A percentile compares a stretch with the other conserved stretches of the same genome.
phyloP scores from a whole-genome alignment of 92 coral and sea anemone species.

The Parazoanthus atlanticus region DNA sequence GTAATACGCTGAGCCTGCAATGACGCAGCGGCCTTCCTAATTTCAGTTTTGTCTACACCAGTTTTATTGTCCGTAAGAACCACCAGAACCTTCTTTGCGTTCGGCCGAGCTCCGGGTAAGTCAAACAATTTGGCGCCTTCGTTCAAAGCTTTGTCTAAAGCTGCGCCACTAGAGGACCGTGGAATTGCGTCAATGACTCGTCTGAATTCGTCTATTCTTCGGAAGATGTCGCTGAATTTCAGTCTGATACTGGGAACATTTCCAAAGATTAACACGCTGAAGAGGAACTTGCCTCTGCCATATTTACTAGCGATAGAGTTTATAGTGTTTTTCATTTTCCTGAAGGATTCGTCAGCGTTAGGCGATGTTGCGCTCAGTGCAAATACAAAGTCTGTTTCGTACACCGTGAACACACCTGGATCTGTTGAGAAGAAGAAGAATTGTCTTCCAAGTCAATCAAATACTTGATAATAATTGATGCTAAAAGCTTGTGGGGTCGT shows the following conservation, averaged over 20 bases:
- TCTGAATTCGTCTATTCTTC: conserved; percentile 5
- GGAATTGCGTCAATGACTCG: conserved; percentile 17
- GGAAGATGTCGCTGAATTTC: conserved; percentile 45
- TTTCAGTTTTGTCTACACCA: not conserved
- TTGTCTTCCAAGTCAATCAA: not conserved
- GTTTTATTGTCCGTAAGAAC: conserved; percentile 25
- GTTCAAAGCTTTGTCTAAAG: conserved; percentile 36
- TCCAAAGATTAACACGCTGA: conserved; percentile 77
- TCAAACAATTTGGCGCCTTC: conserved; percentile 53
- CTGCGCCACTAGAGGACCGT: conserved; percentile 16
- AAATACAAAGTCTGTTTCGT: conserved; percentile 69
- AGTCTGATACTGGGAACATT: conserved; percentile 59
- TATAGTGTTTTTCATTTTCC: conserved; percentile 68
- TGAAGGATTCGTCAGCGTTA: conserved; percentile 61
- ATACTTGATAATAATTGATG: not conserved
- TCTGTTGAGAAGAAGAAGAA: conserved; percentile 5
- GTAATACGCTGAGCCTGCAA: conserved; percentile 69
- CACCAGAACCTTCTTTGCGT: conserved; percentile 57
- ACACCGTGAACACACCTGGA: conserved; percentile 20
- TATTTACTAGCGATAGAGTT: conserved; percentile 66
- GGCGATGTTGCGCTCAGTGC: conserved; percentile 73
- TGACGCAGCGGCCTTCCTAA: conserved; percentile 50
- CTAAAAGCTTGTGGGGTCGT: not conserved
- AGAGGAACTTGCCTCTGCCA: conserved; percentile 70
- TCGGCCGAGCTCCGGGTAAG: conserved; percentile 56